A percentile compares a stretch with the other conserved stretches of the same genome.
Conservation (phyloP, 2,797 vertebrate genomes). For the Sebastes matsubarae region DNA sequence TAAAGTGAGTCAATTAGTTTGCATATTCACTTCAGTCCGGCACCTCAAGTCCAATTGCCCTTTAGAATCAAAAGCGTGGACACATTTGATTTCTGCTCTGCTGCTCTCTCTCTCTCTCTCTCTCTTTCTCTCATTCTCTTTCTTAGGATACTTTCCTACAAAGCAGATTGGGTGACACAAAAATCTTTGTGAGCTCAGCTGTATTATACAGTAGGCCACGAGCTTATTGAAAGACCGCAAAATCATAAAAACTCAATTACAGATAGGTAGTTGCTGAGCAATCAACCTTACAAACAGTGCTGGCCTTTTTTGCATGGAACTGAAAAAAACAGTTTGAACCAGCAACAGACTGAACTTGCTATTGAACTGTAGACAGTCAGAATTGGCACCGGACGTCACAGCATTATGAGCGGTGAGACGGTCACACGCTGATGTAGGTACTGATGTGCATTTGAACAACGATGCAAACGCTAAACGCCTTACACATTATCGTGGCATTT, state of each 20-base stretch:
- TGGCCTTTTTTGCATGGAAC: background rate
- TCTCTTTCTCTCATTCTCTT: background rate
- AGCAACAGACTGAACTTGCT: background rate
- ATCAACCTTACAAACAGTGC: background rate
- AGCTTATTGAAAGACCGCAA: background rate
- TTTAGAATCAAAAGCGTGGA: conserved; percentile 35
- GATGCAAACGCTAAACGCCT: background rate
- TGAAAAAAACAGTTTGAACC: background rate
- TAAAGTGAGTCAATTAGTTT: conserved; percentile 57
- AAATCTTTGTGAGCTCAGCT: background rate
- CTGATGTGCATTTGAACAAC: background rate
- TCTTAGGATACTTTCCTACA: background rate
- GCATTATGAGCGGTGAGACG: background rate
- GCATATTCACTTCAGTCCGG: conserved; percentile 39
- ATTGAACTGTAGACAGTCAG: background rate
- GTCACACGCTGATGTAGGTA: background rate
- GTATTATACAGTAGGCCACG: background rate
- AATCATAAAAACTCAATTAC: background rate
- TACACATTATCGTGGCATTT: too few relatives aligned
- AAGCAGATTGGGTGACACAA: background rate
- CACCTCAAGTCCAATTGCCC: conserved; percentile 20
- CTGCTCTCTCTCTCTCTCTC: background rate
- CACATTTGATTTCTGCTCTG: conserved; percentile 36
- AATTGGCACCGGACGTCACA: background rate
- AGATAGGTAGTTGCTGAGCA: background rate